phyloP scores from a whole-genome alignment of 2,113 vertebrate species.

The Apus apus region DNA sequence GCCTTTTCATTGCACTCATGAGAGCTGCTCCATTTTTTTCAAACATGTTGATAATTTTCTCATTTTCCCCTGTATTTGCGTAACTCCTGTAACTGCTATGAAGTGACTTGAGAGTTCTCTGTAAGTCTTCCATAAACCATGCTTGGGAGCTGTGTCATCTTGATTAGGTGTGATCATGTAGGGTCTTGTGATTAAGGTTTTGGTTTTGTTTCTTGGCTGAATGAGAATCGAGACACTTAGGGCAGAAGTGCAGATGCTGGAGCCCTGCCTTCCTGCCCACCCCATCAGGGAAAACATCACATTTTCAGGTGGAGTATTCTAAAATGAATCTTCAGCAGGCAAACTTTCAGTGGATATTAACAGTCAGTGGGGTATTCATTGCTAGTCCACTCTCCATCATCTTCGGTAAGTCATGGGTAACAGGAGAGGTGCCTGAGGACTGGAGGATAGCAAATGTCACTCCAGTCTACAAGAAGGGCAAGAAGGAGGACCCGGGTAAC shows the following conservation, averaged over 20 bases:
- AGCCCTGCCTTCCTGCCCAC: neutral
- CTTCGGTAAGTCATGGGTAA: too few relatives aligned
- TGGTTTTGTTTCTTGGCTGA: constrained; percentile 12
- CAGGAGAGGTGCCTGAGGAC: too few relatives aligned
- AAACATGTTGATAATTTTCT: constrained; percentile 44
- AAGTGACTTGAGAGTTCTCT: constrained; percentile 30
- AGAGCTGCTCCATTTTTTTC: neutral
- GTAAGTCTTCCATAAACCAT: neutral
- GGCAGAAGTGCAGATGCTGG: neutral
- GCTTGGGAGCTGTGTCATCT: constrained; percentile 51
- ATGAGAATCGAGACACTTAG: neutral
- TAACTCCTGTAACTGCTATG: neutral
- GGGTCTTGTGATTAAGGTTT: neutral
- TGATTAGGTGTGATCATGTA: constrained; percentile 6
- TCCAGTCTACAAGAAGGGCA: too few relatives aligned
- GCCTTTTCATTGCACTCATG: constrained; percentile 9
- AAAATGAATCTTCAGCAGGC: neutral
- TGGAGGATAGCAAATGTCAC: too few relatives aligned
- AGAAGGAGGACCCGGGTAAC: too few relatives aligned
- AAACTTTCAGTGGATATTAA: neutral
- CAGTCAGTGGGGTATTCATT: neutral
- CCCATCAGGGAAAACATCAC: neutral
- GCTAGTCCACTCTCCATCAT: too few relatives aligned
- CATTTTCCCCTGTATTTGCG: constrained; percentile 10
- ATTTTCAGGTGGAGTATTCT: neutral